Evolutionary conservation across 1,140 invertebrate species (phyloP), one percentile per base, ranked within the genome.

Genomic region (Apis cerana): DNA sequence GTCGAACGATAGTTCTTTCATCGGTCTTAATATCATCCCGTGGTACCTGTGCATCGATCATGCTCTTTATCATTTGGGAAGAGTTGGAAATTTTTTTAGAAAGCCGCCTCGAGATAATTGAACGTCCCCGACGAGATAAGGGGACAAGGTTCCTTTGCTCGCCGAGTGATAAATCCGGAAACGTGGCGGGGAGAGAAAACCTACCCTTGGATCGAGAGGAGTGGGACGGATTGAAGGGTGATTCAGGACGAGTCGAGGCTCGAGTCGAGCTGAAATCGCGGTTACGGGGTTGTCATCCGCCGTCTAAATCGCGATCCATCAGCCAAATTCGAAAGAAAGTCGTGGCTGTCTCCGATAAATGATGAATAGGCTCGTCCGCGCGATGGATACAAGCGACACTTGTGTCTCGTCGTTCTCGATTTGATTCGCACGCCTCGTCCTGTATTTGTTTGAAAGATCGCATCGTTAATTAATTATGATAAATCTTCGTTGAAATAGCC

Each of bases 321-420:
- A 85, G 78, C 33, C 77, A 72, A 88, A 89, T 88, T 89, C 74
- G 54, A 62, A 86, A 89, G 88, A 89, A 89, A 89, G 75, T 86
- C 75, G 75, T 65, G 61, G 13, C 87, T 89, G 88, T 89, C 88
- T n/a, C 21, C 27, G 64, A 23, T 75, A 74, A 89, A 84, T 88
- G 88, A 89, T 86, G 84, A 88, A 89, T 89, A 75, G 79, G 52
- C 33, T 0, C 33, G 12, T 68, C 59, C 65, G 11, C 5, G 19
- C 52, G 48, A 27, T 2, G 61, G 48, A 50, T 27, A 64, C 43
- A 54, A 4, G 52, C n/a, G 21, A 62, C 80, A 56, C 71, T 75
- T 59, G 71, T 17, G 79, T 19, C 2, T 48, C 23, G 0, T 59
- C 48, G 48, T 33, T 13, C 21, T 27, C 50, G 54, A 64, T 80